A percentile compares a stretch with the other conserved stretches of the same genome.
Evolutionary conservation across 2,113 vertebrate species (phyloP).

Genomic region (Cinclus mexicanus): DNA sequence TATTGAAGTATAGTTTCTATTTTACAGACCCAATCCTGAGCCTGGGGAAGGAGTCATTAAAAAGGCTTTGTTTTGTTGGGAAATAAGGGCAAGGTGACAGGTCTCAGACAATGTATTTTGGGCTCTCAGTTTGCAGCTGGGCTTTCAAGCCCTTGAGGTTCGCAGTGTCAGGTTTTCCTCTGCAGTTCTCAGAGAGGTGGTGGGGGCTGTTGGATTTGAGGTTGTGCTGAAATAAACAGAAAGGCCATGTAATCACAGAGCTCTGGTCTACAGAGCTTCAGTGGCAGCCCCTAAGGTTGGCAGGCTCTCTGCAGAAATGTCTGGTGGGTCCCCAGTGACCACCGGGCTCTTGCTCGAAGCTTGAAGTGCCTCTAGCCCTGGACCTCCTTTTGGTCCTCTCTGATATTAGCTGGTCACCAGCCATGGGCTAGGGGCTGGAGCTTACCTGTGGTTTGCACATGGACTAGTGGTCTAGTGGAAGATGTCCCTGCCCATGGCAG

Average conservation of each 20-base stretch:
- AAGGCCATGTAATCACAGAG: neutral
- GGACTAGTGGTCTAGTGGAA: neutral
- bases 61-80: neutral
- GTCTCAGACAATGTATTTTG: neutral
- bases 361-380: neutral
- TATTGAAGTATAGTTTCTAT: neutral
- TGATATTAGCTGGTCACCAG: neutral
- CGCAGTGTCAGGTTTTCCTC: neutral
- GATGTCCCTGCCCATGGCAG: neutral
- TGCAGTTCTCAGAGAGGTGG: neutral
- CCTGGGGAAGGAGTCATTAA: neutral
- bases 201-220: neutral
- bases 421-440: neutral
- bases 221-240: neutral
- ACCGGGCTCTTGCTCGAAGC: neutral
- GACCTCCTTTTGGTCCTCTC: neutral
- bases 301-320: neutral
- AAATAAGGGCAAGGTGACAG: neutral
- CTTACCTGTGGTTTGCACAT: neutral
- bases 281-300: neutral
- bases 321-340: neutral
- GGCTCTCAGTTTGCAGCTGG: neutral
- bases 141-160: neutral
- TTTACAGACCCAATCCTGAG: conserved; percentile 26
- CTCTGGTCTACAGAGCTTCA: neutral